Conservation (phyloP, 2,113 vertebrate species). For the Otis tarda region DNA sequence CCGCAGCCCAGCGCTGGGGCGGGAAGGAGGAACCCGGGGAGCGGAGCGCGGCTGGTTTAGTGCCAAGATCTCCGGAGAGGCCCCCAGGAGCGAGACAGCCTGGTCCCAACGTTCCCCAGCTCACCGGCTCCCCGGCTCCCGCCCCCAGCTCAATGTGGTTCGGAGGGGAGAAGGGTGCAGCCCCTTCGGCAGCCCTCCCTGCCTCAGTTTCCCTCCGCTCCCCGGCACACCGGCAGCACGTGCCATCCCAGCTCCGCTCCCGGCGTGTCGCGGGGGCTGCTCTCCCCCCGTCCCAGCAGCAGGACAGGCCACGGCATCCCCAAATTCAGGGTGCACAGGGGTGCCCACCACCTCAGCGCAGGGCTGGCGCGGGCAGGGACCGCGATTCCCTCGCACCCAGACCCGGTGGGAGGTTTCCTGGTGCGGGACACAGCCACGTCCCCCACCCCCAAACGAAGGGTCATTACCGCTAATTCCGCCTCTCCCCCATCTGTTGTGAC, state of each 20-base stretch:
- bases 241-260: neutral
- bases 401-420: fast-evolving
- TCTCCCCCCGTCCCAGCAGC: neutral
- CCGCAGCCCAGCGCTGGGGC: neutral
- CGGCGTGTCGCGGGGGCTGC: neutral
- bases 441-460: slow-evolving; percentile 61
- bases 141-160: fast-evolving
- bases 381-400: fast-evolving
- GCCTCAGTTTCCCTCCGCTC: neutral
- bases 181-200: neutral
- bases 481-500: slow-evolving; percentile 87
- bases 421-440: neutral
- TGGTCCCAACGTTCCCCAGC: neutral
- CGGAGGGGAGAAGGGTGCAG: neutral
- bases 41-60: fast-evolving
- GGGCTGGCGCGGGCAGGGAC: fast-evolving
- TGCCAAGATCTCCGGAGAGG: fast-evolving
- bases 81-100: neutral
- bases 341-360: neutral
- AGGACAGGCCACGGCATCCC: neutral
- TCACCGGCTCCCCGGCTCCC: neutral
- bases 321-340: fast-evolving
- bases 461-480: slow-evolving; percentile 83
- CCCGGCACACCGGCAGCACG: no score
- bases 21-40: fast-evolving